Evolutionary conservation across 1,140 invertebrate species (phyloP), one percentile per base, ranked within the genome.

Genomic region (Drosophila santomea): DNA sequence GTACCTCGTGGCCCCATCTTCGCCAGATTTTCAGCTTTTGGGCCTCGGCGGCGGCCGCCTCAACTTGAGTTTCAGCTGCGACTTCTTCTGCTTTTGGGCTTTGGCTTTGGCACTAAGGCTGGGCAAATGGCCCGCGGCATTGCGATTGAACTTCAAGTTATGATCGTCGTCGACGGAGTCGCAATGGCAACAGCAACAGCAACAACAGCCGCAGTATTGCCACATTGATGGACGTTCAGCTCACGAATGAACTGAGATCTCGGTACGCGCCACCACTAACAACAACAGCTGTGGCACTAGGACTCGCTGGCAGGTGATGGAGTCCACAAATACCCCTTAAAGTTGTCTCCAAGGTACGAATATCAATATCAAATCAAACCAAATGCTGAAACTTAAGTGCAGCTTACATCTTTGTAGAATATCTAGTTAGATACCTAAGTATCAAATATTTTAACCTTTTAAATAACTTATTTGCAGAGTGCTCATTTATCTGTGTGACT

Each of bases 141-240:
- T 90, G 81, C 90, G 89, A 91, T 91, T 91, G 89, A 91, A 91
- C 89, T 91, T 91, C 90, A 90, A 91, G 89, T 91, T 91, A 91
- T 91, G 89, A 91, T 88, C 88, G 80, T 80, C 79, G 83, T 83
- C 79, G 83, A 79, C 80, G 78, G 47, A 63, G 67, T 52, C 80
- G 80, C 73, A 83, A 78, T 74, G 55, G 69, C 59, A 78, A 74
- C 54, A 66, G 54, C 45, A 55, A 55, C 74, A 69, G 39, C 56
- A 60, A 25, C 47, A 10, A 11, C 10, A 35, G 44, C 74, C 71
- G 17, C 39, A 68, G 54, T 62, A 79, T 67, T 78, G 57, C 80
- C 69, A 88, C 84, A 89, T 89, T 89, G 84, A 89, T 89, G 84
- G 85, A 89, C 84, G 84, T 89, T 89, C 80, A 61, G 85, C 85